phyloP scores from a whole-genome alignment of 2,888 invertebrate genomes.

The Poecilus cupreus region DNA sequence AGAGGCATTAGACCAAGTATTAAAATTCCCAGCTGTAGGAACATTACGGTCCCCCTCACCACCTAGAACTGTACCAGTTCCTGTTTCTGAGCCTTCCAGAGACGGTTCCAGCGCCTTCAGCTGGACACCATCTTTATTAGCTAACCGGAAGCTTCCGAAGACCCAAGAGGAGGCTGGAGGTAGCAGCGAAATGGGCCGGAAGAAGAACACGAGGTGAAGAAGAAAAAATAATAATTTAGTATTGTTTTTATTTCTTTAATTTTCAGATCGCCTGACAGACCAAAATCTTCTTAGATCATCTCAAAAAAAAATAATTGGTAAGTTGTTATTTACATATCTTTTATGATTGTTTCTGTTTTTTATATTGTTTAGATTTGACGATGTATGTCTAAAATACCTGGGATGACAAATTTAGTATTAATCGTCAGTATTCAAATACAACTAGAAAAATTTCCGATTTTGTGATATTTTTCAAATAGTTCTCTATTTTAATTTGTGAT shows the following conservation, averaged over 20 bases:
- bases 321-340: neutral
- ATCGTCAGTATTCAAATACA: neutral
- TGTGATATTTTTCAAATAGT: neutral
- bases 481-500: neutral
- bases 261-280: slow-evolving; percentile 46
- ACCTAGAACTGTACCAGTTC: slow-evolving; percentile 50
- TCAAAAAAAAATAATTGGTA: neutral
- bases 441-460: neutral
- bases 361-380: too few relatives aligned
- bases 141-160: slow-evolving; percentile 20
- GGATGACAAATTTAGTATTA: neutral
- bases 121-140: slow-evolving; percentile 59
- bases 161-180: neutral
- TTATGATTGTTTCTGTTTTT: neutral
- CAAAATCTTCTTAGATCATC: slow-evolving; percentile 35
- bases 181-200: neutral
- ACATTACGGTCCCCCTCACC: slow-evolving; percentile 50
- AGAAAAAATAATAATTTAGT: neutral
- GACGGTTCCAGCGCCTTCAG: slow-evolving; percentile 49
- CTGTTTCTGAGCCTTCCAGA: slow-evolving; percentile 44
- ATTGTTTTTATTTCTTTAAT: neutral
- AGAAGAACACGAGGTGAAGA: neutral
- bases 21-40: slow-evolving; percentile 25
- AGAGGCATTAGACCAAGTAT: neutral
- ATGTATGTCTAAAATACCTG: neutral